Base-by-base conservation (phyloP, 2,888 invertebrate species). In the Plutella xylostella region DNA sequence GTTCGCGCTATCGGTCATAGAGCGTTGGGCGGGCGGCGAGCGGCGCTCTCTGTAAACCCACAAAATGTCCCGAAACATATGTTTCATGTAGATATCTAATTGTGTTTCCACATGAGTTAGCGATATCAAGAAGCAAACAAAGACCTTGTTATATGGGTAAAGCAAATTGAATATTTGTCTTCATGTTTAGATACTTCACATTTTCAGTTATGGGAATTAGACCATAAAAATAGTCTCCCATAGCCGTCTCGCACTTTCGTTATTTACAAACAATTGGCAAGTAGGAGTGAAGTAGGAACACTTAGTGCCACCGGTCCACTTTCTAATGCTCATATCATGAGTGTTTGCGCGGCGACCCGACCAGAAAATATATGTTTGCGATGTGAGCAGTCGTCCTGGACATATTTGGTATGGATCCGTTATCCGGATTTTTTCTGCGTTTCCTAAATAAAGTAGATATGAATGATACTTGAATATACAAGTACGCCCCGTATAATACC, bases 1-100 rank as follows among this genome's bases (percentile, higher is more conserved):
- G 54, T 53, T 48, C 47, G 48, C 51, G 61, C 63, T 72, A 72
- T 71, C 73, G 63, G 68, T 68, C 68, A 66, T 52, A 45, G 42
- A 49, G 48, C 41, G 40, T 46, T 50, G 48, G 45, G 47, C 50
- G 45, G 47, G 47, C 51, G 47, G 45, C 19, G 19, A 30, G 20
- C 22, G 33, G 22, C 20, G 21, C 20, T 28, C 28, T 12, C 28
- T 6, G 9, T 4, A 28, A 28, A 4, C 3, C 28, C n/a, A 12
- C 28, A 4, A 28, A 3, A n/a, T 2, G 9, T 3, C n/a, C 11
- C 9, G 28, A 28, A 28, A 28, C 9, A 9, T 6, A 6, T 28
- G 11, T 28, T 3, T 9, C 4, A n/a, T 28, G 28, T 28, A 6
- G 11, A 28, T n/a, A 28, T 28, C 28, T 28, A 12, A 28, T 4